These are phyloP conservation scores for Muscicapa adusta DNA, from an alignment of 2,113 vertebrate species.

Conservation along the genomic window DNA sequence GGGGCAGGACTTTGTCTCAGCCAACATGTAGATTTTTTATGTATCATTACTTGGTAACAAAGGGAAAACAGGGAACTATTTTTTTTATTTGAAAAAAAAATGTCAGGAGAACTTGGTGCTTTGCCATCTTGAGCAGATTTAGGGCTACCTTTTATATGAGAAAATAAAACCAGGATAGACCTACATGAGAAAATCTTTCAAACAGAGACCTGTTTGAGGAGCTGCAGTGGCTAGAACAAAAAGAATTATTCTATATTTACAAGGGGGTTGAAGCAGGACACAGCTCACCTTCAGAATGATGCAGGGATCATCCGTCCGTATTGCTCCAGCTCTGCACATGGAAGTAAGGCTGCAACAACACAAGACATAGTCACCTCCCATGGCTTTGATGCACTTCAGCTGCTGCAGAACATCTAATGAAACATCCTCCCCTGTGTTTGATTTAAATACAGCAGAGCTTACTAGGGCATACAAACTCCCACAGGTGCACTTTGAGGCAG, in stretches of 20 bases:
- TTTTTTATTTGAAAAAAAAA: not conserved
- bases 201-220: not conserved
- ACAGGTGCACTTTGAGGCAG: not conserved
- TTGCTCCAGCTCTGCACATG: constrained; percentile 97
- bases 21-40: not conserved
- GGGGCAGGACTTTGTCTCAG: not conserved
- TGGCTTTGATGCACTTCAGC: not conserved
- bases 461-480: not conserved
- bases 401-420: not conserved
- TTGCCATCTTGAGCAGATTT: not conserved
- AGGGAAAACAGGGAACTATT: not conserved
- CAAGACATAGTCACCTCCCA: not conserved
- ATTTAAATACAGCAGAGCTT: not conserved
- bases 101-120: not conserved
- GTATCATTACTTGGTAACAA: not conserved
- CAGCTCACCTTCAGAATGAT: constrained; percentile 89
- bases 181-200: not conserved
- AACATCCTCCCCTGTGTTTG: not conserved
- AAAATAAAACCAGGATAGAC: not conserved
- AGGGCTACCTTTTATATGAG: not conserved
- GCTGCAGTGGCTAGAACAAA: not conserved
- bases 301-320: constrained; percentile 89
- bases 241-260: not conserved
- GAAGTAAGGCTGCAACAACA: constrained; percentile 90
- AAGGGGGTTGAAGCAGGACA: not conserved